Evolutionary conservation across 2,113 vertebrate species (phyloP).

Genomic region (Clarias macrocephalus): DNA sequence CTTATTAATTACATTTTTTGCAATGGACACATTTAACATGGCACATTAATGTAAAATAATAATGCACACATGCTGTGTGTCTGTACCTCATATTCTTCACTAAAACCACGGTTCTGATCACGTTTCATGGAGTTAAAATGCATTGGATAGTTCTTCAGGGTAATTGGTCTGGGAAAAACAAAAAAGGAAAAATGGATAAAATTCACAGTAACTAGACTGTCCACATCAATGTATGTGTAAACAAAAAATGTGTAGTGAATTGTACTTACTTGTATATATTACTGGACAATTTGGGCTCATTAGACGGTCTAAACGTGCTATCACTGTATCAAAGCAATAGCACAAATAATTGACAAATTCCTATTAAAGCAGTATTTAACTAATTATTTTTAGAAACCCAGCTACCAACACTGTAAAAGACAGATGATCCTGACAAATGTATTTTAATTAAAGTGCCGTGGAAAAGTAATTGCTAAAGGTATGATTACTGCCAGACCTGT

Average conservation of each 20-base stretch:
- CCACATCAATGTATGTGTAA: background rate
- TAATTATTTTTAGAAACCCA: background rate
- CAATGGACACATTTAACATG: too few relatives aligned
- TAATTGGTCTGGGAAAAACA: slow-evolving; percentile 55
- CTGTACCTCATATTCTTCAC: slow-evolving; percentile 69
- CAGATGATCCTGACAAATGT: too few relatives aligned
- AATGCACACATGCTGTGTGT: background rate
- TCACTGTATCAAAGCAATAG: slow-evolving; percentile 21
- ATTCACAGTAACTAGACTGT: background rate
- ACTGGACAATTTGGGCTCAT: slow-evolving; percentile 14
- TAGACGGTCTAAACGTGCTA: slow-evolving; percentile 34
- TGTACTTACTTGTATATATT: slow-evolving; percentile 55
- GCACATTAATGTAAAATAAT: background rate
- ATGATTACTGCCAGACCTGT: too few relatives aligned
- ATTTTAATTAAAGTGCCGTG: too few relatives aligned
- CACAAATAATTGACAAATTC: background rate
- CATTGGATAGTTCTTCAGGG: slow-evolving; percentile 58
- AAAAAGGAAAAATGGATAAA: background rate
- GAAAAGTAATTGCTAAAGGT: too few relatives aligned
- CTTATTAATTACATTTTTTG: too few relatives aligned
- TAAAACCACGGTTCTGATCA: slow-evolving; percentile 69
- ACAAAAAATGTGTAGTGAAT: background rate
- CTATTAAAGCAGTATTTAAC: background rate
- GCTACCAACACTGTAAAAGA: too few relatives aligned
- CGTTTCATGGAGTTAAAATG: slow-evolving; percentile 60